Conservation (phyloP, 2,113 vertebrate species). For the Crotalus horridus region DNA sequence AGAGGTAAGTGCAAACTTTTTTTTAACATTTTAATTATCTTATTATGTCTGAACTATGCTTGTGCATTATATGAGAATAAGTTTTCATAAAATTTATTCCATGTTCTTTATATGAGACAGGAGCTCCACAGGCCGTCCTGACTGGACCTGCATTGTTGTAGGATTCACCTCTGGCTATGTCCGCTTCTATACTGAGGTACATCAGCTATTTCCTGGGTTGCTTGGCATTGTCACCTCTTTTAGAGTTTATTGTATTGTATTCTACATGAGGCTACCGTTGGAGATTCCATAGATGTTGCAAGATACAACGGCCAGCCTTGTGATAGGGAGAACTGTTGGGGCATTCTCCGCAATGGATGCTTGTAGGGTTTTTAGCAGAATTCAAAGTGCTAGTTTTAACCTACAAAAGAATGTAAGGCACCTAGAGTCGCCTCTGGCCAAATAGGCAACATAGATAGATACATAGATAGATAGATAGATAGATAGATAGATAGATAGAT, state of each 20-base stretch:
- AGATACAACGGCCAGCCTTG: background rate
- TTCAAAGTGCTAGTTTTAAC: background rate
- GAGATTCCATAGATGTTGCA: background rate
- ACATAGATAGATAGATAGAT: no score
- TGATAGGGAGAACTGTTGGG: background rate
- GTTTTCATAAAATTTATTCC: constrained; percentile 7
- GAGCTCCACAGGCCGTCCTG: constrained; percentile 94
- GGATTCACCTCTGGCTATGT: constrained; percentile 94
- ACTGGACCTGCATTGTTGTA: constrained; percentile 97
- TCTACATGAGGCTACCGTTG: background rate
- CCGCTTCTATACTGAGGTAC: constrained; percentile 97
- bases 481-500: no score
- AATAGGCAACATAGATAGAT: background rate
- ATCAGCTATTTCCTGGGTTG: background rate
- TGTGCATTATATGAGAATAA: background rate
- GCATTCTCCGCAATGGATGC: background rate
- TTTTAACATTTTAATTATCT: background rate
- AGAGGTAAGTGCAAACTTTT: constrained; percentile 78
- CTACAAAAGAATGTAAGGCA: background rate
- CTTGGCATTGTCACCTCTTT: background rate
- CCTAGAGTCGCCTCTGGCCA: background rate
- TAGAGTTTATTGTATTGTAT: background rate
- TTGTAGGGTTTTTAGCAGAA: background rate
- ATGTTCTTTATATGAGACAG: constrained; percentile 65
- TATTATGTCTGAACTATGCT: fast-evolving